These are phyloP conservation scores for Cheilosia urbana DNA, from an alignment of 2,888 invertebrate species.

Conservation along the genomic window DNA sequence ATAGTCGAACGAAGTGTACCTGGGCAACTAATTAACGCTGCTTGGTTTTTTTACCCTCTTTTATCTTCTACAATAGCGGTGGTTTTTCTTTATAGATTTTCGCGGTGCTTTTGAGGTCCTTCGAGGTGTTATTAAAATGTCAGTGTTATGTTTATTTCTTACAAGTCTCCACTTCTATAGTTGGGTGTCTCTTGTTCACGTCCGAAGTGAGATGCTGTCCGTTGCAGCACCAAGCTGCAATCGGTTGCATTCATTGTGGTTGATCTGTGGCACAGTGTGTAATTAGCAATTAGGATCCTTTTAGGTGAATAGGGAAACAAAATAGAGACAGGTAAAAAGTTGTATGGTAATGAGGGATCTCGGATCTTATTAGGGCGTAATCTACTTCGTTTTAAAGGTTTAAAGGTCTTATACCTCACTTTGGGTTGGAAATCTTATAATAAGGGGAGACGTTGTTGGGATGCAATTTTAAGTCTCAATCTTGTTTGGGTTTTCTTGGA, in stretches of 20 bases:
- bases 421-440: constrained; percentile 12
- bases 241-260: constrained; percentile 58
- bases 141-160: constrained; percentile 55
- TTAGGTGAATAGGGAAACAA: constrained; percentile 6
- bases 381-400: constrained; percentile 10
- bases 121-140: constrained; percentile 69
- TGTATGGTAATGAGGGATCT: constrained; percentile 41
- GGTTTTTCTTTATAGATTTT: constrained; percentile 23
- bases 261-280: constrained; percentile 49
- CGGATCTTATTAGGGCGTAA: constrained; percentile 48
- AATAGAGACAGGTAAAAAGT: not conserved
- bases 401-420: not conserved
- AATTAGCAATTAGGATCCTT: constrained; percentile 48
- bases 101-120: constrained; percentile 55
- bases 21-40: constrained; percentile 58
- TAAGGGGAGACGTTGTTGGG: not conserved
- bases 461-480: constrained; percentile 3
- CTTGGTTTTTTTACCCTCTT: constrained; percentile 12
- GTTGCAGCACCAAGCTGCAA: constrained; percentile 25
- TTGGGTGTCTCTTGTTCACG: not conserved
- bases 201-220: constrained; percentile 41
- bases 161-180: not conserved
- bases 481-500: not conserved
- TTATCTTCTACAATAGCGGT: constrained; percentile 13
- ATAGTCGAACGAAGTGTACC: constrained; percentile 33